Evolutionary conservation across 2,888 invertebrate genomes (phyloP), one percentile per base, ranked within the genome.

Genomic region (Odontothrips loti): DNA sequence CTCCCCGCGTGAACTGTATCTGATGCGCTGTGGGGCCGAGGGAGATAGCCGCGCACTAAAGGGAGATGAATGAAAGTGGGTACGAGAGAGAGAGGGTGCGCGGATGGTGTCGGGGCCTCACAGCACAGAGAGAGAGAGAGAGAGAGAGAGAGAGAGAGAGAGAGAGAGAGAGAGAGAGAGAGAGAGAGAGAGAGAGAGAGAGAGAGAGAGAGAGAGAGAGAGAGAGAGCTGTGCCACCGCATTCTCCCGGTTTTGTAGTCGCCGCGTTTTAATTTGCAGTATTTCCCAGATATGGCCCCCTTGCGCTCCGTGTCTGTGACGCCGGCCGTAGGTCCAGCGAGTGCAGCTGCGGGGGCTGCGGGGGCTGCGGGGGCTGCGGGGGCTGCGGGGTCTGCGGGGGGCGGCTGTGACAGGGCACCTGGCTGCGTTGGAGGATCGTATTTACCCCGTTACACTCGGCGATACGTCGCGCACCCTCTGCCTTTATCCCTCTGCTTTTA

Each of bases 191-290:
- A 6, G 34, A 43, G 34, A 6, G 2, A 43, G 34, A 43, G 34
- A 6, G 34, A 2, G 6, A 6, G 3, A 43, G 34, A 6, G 34
- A 4, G 34, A 2, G 3, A 43, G 34, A 6, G 34, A 43, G 34
- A 43, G 34, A 43, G 2, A 6, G 34, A 43, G 34, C 34, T 43
- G 34, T 6, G 6, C 34, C 34, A 43, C 58, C 58, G 1, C 58
- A 58, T 58, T 58, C 58, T 15, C 34, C 34, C 34, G 34, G 34
- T 43, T 43, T 43, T 43, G 34, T 43, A 58, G 58, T 58, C 20
- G 58, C 15, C 17, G 58, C 58, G 58, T 58, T 58, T 58, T 58
- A 58, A 58, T 58, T 58, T 58, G 58, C 58, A 58, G 58, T 58
- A 58, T 58, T 58, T 58, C 58, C 58, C 58, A 15, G 58, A 58